Base-by-base conservation (phyloP, 1,140 invertebrate genomes). In the Thaumatotibia leucotreta region DNA sequence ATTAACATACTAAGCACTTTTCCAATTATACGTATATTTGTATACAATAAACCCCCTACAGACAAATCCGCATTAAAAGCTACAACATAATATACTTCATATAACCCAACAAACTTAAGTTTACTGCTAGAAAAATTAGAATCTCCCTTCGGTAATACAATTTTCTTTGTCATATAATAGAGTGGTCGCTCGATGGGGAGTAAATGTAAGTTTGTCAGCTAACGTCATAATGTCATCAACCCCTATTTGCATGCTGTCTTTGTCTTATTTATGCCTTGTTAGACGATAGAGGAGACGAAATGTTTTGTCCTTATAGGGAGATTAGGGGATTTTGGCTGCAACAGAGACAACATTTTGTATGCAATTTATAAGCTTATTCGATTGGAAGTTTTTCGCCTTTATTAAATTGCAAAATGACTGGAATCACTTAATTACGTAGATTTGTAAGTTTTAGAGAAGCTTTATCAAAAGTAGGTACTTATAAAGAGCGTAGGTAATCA, bases 191-290 rank as follows among this genome's bases (percentile, higher is more conserved):
- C 4, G 0, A 27, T 29, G 23, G 5, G 23, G 24, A n/a, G 52
- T 11, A 27, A 31, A 58, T n/a, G 24, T 27, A 58, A 31, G 52
- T 58, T 58, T 58, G 52, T 58, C 39, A 45, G 17, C 24, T 27
- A 27, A 45, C 11, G 33, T 33, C 27, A 49, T 65, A 66, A 66
- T 66, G 65, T 66, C 65, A 66, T 49, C 65, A 66, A 66, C 65
- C 65, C 65, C 65, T 61, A 65, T 31, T 39, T 58, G 11, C 8
- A 32, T 39, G 39, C 39, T 45, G 39, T 45, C 39, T 45, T 45
- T 45, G 39, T 45, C 39, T 45, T 45, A 45, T 45, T 45, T 45
- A 45, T 45, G 39, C 17, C 6, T 45, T 45, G 17, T 20, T 39
- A 45, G 39, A 20, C 17, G 39, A 20, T 45, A 0, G 14, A 45